phyloP scores from a whole-genome alignment of 2,113 vertebrate genomes.

The Psittacula cyanocephala region DNA sequence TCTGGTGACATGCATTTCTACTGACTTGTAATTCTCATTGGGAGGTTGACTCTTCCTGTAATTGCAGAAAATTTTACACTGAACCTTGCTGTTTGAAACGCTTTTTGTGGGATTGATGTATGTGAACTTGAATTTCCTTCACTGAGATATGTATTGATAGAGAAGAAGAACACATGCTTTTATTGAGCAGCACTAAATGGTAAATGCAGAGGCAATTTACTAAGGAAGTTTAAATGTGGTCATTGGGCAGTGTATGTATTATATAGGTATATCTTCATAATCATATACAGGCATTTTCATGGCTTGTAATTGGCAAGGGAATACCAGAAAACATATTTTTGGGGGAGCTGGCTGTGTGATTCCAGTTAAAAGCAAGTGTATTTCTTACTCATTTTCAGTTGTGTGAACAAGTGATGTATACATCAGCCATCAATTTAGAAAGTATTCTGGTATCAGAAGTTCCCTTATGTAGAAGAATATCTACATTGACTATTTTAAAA shows the following conservation, averaged over 20 bases:
- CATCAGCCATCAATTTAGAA: background rate
- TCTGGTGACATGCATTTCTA: background rate
- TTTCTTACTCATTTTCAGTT: background rate
- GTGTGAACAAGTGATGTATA: background rate
- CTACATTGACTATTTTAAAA: background rate
- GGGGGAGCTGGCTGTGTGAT: background rate
- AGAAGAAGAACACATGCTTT: background rate
- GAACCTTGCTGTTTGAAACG: background rate
- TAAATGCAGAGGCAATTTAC: background rate
- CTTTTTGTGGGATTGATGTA: background rate
- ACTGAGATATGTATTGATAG: background rate
- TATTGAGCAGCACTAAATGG: background rate
- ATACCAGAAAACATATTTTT: background rate
- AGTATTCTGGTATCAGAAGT: background rate
- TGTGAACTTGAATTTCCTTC: background rate
- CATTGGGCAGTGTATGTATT: background rate
- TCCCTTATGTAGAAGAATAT: background rate
- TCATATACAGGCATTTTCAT: background rate
- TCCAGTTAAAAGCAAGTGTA: background rate
- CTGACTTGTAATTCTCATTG: background rate
- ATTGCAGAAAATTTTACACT: background rate
- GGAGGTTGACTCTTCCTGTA: background rate
- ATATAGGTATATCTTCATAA: background rate
- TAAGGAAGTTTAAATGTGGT: background rate
- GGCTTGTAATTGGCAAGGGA: rapidly evolving